Conservation (phyloP, 1,140 invertebrate species). For the Drosophila kurseongensis region DNA sequence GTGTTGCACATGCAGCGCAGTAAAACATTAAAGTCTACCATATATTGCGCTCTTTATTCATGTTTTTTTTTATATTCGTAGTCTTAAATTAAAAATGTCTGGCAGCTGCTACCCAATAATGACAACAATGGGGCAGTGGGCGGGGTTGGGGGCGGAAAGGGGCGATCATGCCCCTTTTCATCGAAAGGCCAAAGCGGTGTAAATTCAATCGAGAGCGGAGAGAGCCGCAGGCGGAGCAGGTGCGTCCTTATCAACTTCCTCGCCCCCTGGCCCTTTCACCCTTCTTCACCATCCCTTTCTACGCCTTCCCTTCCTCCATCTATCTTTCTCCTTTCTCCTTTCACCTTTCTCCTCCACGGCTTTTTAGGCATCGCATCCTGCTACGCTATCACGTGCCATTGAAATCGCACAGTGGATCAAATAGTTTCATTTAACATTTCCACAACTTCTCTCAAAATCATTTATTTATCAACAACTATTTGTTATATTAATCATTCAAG, state of each 20-base stretch:
- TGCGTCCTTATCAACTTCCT: slow-evolving; percentile 56
- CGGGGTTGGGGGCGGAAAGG: not conserved
- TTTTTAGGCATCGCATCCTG: slow-evolving; percentile 22
- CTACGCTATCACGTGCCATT: slow-evolving; percentile 33
- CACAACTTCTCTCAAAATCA: too few species aligned
- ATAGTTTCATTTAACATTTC: too few species aligned
- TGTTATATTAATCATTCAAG: too few species aligned
- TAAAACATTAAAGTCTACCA: slow-evolving; percentile 25
- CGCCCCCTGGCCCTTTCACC: not conserved
- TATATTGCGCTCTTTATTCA: slow-evolving; percentile 4
- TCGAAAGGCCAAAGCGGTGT: slow-evolving; percentile 18
- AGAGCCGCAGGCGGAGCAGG: slow-evolving; percentile 59
- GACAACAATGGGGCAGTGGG: not conserved
- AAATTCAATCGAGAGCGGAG: slow-evolving; percentile 71
- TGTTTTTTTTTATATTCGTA: slow-evolving; percentile 10
- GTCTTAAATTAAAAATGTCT: slow-evolving; percentile 66
- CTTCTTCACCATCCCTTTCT: not conserved
- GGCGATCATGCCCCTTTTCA: slow-evolving; percentile 11
- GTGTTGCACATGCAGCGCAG: slow-evolving; percentile 29
- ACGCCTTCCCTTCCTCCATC: too few species aligned
- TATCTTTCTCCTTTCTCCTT: not conserved
- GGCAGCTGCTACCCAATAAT: slow-evolving; percentile 59
- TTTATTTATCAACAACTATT: too few species aligned
- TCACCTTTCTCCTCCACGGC: not conserved
- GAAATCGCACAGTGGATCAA: slow-evolving; percentile 19